phyloP scores from a whole-genome alignment of 2,113 vertebrate species.

The Isichthys henryi region DNA sequence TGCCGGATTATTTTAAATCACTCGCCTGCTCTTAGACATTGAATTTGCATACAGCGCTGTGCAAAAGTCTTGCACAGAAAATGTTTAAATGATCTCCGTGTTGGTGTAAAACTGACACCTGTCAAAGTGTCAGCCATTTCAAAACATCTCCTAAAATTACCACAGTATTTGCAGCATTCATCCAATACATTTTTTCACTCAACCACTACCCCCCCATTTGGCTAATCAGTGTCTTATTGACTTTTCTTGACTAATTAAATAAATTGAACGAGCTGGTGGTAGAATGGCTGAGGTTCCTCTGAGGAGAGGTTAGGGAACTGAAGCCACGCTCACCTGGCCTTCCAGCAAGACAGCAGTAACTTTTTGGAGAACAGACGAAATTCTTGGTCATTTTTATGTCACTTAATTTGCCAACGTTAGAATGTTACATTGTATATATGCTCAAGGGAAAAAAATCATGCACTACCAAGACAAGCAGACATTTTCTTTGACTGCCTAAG shows the following conservation, averaged over 20 bases:
- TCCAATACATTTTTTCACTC: background rate
- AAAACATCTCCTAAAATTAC: background rate
- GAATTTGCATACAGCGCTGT: background rate
- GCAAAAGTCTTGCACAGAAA: background rate
- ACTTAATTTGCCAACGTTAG: background rate
- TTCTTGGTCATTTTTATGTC: background rate
- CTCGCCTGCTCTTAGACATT: slow-evolving; percentile 40
- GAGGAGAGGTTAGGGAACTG: background rate
- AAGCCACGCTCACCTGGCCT: background rate
- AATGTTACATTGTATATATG: background rate
- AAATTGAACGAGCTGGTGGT: background rate
- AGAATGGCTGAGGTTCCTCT: background rate
- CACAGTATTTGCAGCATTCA: background rate
- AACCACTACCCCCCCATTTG: background rate
- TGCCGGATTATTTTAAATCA: slow-evolving; percentile 72
- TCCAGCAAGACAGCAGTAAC: background rate
- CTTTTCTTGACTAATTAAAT: background rate
- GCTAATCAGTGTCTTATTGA: no score
- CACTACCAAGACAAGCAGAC: background rate
- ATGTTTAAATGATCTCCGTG: background rate
- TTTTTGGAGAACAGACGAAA: background rate
- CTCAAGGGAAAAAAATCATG: no score
- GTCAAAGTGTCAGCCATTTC: background rate
- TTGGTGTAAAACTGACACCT: background rate
- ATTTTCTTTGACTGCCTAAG: background rate